Evolutionary conservation across 1,140 invertebrate genomes (phyloP).

Genomic region (Phenacoccus solenopsis): DNA sequence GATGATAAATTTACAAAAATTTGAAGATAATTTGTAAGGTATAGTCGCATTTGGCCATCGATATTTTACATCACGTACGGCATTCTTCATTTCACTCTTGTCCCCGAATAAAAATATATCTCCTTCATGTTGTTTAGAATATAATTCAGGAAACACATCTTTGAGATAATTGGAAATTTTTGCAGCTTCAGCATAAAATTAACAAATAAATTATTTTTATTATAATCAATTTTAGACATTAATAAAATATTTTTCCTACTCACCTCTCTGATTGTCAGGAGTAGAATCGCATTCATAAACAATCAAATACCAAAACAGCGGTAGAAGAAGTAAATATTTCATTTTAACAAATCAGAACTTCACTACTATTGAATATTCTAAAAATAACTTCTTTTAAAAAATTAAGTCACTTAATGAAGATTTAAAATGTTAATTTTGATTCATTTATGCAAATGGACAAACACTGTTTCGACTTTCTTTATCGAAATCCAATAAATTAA

Average conservation of each 20-base stretch:
- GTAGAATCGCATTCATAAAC: not conserved
- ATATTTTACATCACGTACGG: constrained; percentile 23
- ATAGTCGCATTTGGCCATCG: constrained; percentile 26
- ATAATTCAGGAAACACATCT: constrained; percentile 25
- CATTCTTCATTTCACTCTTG: constrained; percentile 22
- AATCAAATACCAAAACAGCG: not conserved
- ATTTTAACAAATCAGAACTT: not conserved
- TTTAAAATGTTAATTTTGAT: not conserved
- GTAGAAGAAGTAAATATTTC: not conserved
- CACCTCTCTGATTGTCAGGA: not conserved
- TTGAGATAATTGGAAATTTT: not conserved
- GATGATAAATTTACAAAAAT: constrained; percentile 24
- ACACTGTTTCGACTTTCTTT: not conserved
- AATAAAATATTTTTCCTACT: not conserved
- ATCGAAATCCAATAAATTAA: not conserved
- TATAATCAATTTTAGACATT: not conserved
- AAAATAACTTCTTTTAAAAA: not conserved
- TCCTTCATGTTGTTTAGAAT: constrained; percentile 26
- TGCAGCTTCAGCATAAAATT: not conserved
- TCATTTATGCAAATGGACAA: not conserved
- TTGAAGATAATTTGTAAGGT: constrained; percentile 24
- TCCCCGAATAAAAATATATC: constrained; percentile 25
- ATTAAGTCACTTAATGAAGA: not conserved
- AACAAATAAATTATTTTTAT: not conserved
- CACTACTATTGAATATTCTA: not conserved